Percentiles rank a stretch among this genome's conserved stretches.
Conservation (phyloP, 1,140 invertebrate species). For the Cryptotermes secundus region DNA sequence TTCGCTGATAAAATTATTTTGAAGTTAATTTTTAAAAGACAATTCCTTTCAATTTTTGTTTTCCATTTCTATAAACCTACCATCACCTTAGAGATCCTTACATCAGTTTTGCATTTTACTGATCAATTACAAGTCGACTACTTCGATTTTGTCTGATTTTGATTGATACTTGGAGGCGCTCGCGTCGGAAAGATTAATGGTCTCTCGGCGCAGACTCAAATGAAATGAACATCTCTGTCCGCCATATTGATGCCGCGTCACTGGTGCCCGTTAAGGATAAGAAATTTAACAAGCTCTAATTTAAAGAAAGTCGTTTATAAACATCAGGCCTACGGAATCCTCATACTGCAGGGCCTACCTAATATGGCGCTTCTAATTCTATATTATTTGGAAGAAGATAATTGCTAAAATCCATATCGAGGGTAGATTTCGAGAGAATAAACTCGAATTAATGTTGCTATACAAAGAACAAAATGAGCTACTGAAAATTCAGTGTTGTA, state of each 20-base stretch:
- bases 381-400: no score
- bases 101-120: background rate
- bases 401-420: no score
- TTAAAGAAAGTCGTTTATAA: background rate
- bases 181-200: conserved; percentile 1
- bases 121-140: background rate
- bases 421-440: no score
- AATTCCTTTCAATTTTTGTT: no score
- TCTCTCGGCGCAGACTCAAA: background rate
- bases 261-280: background rate
- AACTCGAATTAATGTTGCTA: no score
- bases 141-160: conserved; percentile 17
- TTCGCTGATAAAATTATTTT: no score
- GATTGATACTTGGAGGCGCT: conserved; percentile 10
- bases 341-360: background rate
- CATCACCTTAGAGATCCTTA: background rate
- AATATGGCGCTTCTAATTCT: no score
- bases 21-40: no score
- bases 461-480: no score
- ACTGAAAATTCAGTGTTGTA: no score
- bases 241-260: background rate
- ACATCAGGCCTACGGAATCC: background rate
- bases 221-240: conserved; percentile 16
- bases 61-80: no score
- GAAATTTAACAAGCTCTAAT: background rate